A percentile compares a stretch with the other conserved stretches of the same genome.
Conservation (phyloP, 2,888 invertebrate species). For the Dichetophora obliterata region DNA sequence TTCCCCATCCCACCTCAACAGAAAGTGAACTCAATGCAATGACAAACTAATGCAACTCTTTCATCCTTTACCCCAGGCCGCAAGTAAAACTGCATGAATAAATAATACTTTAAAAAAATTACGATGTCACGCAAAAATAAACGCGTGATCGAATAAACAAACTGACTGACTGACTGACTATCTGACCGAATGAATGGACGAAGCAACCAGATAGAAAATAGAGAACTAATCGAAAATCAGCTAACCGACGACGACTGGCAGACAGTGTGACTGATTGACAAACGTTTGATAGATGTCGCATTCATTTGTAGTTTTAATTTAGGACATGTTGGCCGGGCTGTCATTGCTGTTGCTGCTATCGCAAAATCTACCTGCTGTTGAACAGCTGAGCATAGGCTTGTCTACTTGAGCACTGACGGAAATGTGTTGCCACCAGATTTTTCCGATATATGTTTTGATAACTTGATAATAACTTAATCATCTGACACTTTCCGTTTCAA, state of each 20-base stretch:
- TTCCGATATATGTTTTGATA: no score
- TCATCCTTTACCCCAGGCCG: no score
- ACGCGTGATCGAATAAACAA: neutral
- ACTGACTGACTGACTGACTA: no score
- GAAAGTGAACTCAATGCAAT: no score
- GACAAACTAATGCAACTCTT: no score
- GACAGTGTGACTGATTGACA: conserved; percentile 6
- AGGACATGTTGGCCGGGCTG: conserved; percentile 7
- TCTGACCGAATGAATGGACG: neutral
- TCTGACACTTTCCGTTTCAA: no score
- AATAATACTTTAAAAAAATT: no score
- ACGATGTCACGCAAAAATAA: neutral
- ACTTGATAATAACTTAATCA: no score
- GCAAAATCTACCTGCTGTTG: neutral
- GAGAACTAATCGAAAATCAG: no score
- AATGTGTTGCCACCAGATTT: neutral
- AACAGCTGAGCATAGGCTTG: neutral
- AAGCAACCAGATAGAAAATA: no score
- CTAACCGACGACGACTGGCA: neutral
- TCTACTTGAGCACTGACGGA: neutral
- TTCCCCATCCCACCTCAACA: no score
- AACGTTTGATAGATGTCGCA: neutral
- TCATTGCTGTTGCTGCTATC: neutral
- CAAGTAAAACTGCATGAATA: no score
- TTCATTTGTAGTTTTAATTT: conserved; percentile 11